These are phyloP conservation scores for Spicauda simplicius DNA, from an alignment of 2,888 invertebrate species.

Conservation along the genomic window DNA sequence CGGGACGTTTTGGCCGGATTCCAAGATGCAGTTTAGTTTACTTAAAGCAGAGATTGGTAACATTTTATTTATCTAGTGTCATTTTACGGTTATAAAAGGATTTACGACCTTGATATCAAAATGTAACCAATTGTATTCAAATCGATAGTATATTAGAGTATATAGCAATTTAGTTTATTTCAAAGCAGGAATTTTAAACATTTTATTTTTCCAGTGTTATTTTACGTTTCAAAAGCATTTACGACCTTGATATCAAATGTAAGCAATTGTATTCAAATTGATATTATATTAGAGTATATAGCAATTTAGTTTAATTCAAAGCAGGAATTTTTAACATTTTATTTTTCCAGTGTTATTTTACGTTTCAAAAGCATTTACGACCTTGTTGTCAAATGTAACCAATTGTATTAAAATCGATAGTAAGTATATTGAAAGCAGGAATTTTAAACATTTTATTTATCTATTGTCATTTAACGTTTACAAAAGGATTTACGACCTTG, in stretches of 20 bases:
- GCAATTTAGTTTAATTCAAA: conserved; percentile 53
- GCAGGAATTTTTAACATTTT: conserved; percentile 50
- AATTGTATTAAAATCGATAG: neutral
- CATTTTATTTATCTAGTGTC: conserved; percentile 47
- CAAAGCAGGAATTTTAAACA: no score
- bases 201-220: no score
- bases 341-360: conserved; percentile 40
- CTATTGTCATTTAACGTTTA: no score
- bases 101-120: conserved; percentile 11
- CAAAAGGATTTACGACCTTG: conserved; percentile 9
- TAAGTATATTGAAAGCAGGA: no score
- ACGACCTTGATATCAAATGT: neutral
- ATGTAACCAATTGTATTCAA: neutral
- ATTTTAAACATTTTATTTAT: no score
- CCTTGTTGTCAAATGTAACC: neutral
- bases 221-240: conserved; percentile 6
- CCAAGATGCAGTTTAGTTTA: conserved; percentile 63
- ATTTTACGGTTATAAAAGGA: neutral
- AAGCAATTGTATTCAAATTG: neutral
- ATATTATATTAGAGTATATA: no score
- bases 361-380: conserved; percentile 4
- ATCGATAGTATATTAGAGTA: no score
- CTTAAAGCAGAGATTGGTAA: conserved; percentile 50
- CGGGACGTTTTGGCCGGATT: conserved; percentile 59
- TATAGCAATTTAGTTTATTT: conserved; percentile 51